A percentile compares a stretch with the other conserved stretches of the same genome.
Conservation (phyloP, 2,113 vertebrate genomes). For the Bufo gargarizans region DNA sequence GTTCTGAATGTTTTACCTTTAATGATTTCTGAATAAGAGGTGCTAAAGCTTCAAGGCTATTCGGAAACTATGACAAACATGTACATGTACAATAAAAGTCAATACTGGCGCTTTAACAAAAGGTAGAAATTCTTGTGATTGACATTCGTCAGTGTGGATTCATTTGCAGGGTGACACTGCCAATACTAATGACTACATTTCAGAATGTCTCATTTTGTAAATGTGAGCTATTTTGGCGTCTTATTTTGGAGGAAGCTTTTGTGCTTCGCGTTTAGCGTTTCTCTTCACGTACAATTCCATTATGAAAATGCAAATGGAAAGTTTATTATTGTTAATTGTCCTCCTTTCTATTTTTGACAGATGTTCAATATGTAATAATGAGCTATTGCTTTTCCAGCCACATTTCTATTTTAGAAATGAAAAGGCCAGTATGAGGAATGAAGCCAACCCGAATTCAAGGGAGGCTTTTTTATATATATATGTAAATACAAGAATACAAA, state of each 20-base stretch:
- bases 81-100: neutral
- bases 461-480: conserved; percentile 57
- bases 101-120: conserved; percentile 8
- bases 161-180: conserved; percentile 40
- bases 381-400: conserved; percentile 73
- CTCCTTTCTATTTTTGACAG: conserved; percentile 74
- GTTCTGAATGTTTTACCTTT: neutral
- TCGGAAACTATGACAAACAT: neutral
- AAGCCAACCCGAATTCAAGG: conserved; percentile 65
- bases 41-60: neutral
- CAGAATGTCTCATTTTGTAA: conserved; percentile 49
- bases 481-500: conserved; percentile 60
- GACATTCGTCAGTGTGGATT: conserved; percentile 43
- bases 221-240: conserved; percentile 48
- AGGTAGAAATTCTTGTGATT: conserved; percentile 20
- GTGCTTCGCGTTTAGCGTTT: conserved; percentile 61
- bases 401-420: conserved; percentile 72
- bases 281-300: conserved; percentile 60
- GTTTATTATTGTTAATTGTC: conserved; percentile 72
- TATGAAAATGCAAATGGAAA: conserved; percentile 64
- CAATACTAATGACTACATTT: conserved; percentile 48
- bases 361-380: conserved; percentile 75
- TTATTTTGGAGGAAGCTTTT: conserved; percentile 58
- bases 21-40: conserved; percentile 23
- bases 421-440: conserved; percentile 69